Evolutionary conservation across 1,140 invertebrate species (phyloP), one percentile per base, ranked within the genome.

Genomic region (Drosophila ironensis): DNA sequence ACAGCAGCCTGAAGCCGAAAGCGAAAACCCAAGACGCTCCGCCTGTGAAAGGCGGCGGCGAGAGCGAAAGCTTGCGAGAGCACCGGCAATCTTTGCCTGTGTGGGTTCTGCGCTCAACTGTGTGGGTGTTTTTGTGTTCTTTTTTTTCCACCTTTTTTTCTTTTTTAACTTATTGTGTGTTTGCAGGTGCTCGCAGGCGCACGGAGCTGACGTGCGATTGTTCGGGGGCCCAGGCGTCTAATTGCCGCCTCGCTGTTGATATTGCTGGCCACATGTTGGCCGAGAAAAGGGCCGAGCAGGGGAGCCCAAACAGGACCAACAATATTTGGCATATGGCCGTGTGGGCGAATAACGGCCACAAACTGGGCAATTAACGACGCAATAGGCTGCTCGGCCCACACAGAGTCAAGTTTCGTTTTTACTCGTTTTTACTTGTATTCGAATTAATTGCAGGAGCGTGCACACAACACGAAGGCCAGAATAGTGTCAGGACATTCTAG

Each of bases 1-100:
- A 84, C 78, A 84, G 78, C 68, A 77, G 67, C 56, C 56, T 57
- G 52, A 69, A 56, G 66, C 63, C 52, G 25, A 64, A 68, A 67
- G 46, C 40, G 24, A 64, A 27, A 38, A 27, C 20, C 48, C 50
- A 53, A 59, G 53, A 59, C 45, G 66, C 33, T 40, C 6, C 24
- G 40, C n/a, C n/a, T n/a, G n/a, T n/a, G 25, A 48, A 35, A 7
- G n/a, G 14, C 2, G 16, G 33, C 20, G 25, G 33, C 41, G 25
- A 28, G 33, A 25, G 22, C 19, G 54, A 16, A 42, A 61, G 54
- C 60, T 74, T 69, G 48, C 52, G 52, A 82, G 52, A 71, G 50
- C 51, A 42, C 60, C 48, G 77, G 56, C 59, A 71, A 61, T 46
- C 38, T 46, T 47, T 28, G 51, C 14, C 4, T 66, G 48, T 68